phyloP scores from a whole-genome alignment of 2,113 vertebrate species.

The Indicator maculatus region DNA sequence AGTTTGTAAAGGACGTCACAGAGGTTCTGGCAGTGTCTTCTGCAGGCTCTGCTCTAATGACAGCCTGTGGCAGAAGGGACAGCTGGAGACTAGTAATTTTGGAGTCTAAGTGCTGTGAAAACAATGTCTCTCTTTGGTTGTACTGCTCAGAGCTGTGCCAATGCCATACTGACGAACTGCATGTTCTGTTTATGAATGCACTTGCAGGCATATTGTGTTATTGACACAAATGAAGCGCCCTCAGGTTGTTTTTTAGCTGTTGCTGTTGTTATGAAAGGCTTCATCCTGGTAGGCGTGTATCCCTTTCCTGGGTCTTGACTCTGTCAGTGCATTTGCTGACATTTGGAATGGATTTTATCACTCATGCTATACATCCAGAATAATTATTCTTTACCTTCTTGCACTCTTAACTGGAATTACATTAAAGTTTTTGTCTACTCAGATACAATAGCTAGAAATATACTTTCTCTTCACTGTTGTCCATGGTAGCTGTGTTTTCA shows the following conservation, averaged over 20 bases:
- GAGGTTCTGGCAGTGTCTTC: not conserved
- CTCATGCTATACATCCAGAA: not conserved
- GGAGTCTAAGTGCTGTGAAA: not conserved
- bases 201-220: not conserved
- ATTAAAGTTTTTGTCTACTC: not conserved
- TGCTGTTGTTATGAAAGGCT: not conserved
- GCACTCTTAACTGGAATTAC: not conserved
- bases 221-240: not conserved
- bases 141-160: not conserved
- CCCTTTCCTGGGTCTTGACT: not conserved
- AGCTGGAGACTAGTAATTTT: not conserved
- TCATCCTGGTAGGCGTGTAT: not conserved
- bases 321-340: not conserved
- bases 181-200: accelerated
- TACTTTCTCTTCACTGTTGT: not conserved
- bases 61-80: not conserved
- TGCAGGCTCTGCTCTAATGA: not conserved
- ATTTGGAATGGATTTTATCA: not conserved
- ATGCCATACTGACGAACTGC: not conserved
- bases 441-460: not conserved
- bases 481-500: not conserved
- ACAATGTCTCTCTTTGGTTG: not conserved
- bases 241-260: not conserved
- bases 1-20: not conserved
- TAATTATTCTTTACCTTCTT: not conserved